phyloP scores from a whole-genome alignment of 2,113 vertebrate species.

The Pantherophis guttatus region DNA sequence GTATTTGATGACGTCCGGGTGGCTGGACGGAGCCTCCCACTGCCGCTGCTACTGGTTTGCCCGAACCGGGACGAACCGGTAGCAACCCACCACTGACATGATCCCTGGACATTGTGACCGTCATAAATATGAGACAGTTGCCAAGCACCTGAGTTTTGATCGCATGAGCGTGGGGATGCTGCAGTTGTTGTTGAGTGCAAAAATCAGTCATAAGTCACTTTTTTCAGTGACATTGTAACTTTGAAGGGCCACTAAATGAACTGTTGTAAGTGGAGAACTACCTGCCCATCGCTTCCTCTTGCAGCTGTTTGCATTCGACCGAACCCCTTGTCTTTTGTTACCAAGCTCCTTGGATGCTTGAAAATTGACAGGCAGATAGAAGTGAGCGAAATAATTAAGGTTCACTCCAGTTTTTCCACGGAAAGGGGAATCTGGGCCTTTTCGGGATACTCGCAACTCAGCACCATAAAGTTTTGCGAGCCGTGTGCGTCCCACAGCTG shows the following conservation, averaged over 20 bases:
- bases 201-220: not conserved
- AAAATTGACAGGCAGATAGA: not conserved
- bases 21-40: too few species aligned
- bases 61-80: too few species aligned
- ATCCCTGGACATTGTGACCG: too few species aligned
- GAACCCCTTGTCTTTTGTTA: not conserved
- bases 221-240: not conserved
- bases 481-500: not conserved
- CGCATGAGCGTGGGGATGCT: too few species aligned
- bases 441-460: not conserved
- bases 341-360: not conserved
- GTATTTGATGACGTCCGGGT: too few species aligned
- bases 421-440: not conserved
- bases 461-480: not conserved
- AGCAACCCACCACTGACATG: too few species aligned
- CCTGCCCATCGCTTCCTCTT: not conserved
- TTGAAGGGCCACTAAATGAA: not conserved
- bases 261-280: too few species aligned
- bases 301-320: too few species aligned
- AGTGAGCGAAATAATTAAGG: not conserved
- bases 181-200: not conserved
- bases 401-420: not conserved
- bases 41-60: too few species aligned
- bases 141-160: too few species aligned
- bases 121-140: not conserved